Conservation (phyloP, 2,888 invertebrate genomes). For the Himalopsyche japonica region DNA sequence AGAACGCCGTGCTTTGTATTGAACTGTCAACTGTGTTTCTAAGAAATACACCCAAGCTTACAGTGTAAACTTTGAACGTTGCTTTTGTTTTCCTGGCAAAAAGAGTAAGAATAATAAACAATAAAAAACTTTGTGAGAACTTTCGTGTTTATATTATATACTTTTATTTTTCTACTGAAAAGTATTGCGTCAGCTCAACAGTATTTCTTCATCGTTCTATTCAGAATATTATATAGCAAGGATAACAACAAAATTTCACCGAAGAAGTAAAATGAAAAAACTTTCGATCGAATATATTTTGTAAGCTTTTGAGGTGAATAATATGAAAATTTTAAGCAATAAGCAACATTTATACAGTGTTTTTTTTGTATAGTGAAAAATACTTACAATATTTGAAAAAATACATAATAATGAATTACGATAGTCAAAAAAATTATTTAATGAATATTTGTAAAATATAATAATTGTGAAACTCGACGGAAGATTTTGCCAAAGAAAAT, state of each 20-base stretch:
- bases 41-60: background rate
- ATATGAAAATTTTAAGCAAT: no score
- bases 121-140: background rate
- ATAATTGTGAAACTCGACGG: no score
- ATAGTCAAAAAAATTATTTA: no score
- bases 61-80: background rate
- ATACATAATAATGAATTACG: no score
- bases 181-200: background rate
- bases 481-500: no score
- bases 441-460: no score
- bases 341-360: no score
- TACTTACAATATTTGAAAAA: no score
- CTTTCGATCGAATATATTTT: background rate
- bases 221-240: background rate
- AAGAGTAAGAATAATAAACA: background rate
- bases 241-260: background rate
- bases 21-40: conserved; percentile 15
- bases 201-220: background rate
- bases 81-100: background rate
- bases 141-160: background rate
- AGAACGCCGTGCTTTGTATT: conserved; percentile 19
- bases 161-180: background rate
- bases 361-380: no score
- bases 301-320: background rate
- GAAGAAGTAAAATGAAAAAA: background rate